Percentiles rank a stretch among this genome's conserved stretches.
phyloP scores from a whole-genome alignment of 2,888 invertebrate genomes.

The Acronicta alni region DNA sequence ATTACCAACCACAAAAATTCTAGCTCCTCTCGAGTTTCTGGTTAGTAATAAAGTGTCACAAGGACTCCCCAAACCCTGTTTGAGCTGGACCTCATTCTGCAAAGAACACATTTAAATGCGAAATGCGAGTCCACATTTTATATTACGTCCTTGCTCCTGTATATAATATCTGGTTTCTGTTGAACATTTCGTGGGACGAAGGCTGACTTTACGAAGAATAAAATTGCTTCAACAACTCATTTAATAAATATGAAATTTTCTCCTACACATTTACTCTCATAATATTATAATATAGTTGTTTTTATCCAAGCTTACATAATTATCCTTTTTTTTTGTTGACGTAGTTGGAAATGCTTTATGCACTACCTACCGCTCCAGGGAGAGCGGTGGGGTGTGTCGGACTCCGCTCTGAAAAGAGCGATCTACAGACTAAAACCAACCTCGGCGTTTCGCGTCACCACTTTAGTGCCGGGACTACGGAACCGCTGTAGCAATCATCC shows the following conservation, averaged over 20 bases:
- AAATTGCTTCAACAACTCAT: background rate
- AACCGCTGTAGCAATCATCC: too few species aligned
- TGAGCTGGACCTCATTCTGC: constrained; percentile 27
- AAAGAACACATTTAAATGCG: constrained; percentile 35
- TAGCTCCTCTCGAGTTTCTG: constrained; percentile 3
- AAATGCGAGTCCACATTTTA: constrained; percentile 32
- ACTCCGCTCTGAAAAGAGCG: too few species aligned
- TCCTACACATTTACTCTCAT: background rate
- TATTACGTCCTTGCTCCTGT: constrained; percentile 8
- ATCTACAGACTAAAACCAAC: too few species aligned
- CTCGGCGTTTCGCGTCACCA: too few species aligned
- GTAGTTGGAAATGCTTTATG: too few species aligned
- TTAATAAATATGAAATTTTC: background rate
- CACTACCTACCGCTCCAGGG: too few species aligned
- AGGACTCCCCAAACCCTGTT: constrained; percentile 20
- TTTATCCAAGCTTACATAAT: too few species aligned
- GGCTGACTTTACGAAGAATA: background rate
- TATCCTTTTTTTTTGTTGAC: too few species aligned
- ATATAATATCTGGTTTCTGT: background rate
- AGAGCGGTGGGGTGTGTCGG: too few species aligned
- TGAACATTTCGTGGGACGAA: background rate
- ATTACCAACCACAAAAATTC: background rate
- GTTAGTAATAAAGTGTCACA: constrained; percentile 5
- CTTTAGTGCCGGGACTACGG: too few species aligned
- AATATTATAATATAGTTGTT: too few species aligned